phyloP scores from a whole-genome alignment of 2,797 vertebrate genomes.

The Hypotaenidia okinawae region DNA sequence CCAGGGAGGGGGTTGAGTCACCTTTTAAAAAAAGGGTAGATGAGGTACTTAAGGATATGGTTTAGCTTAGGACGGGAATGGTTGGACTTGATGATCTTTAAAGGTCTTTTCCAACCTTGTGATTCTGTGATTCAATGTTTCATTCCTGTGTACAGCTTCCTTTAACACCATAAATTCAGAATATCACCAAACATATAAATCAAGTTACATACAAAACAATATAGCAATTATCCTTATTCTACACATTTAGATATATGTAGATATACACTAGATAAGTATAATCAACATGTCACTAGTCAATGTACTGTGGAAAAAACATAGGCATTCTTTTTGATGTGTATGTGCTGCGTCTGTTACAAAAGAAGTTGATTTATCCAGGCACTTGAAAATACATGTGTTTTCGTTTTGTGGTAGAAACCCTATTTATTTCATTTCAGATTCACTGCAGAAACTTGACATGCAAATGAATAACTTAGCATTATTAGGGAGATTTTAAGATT shows the following conservation, averaged over 20 bases:
- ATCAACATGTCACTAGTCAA: not conserved
- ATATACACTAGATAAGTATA: not conserved
- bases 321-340: not conserved
- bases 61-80: too few relatives aligned
- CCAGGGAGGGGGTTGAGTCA: too few relatives aligned
- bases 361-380: not conserved
- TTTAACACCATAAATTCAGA: not conserved
- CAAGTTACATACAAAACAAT: not conserved
- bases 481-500: constrained; percentile 42
- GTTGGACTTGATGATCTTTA: too few relatives aligned
- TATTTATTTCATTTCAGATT: constrained; percentile 52
- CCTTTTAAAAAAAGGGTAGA: too few relatives aligned
- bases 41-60: too few relatives aligned
- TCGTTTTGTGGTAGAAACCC: constrained; percentile 26
- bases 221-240: not conserved
- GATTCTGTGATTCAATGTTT: not conserved
- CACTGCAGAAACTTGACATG: constrained; percentile 33
- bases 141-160: not conserved
- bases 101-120: too few relatives aligned
- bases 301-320: not conserved
- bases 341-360: not conserved
- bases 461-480: constrained; percentile 15
- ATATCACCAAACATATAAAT: not conserved
- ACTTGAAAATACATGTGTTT: constrained; percentile 39
- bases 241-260: not conserved